Evolutionary conservation across 2,113 vertebrate genomes (phyloP).

Genomic region (Tychaedon coryphoeus): DNA sequence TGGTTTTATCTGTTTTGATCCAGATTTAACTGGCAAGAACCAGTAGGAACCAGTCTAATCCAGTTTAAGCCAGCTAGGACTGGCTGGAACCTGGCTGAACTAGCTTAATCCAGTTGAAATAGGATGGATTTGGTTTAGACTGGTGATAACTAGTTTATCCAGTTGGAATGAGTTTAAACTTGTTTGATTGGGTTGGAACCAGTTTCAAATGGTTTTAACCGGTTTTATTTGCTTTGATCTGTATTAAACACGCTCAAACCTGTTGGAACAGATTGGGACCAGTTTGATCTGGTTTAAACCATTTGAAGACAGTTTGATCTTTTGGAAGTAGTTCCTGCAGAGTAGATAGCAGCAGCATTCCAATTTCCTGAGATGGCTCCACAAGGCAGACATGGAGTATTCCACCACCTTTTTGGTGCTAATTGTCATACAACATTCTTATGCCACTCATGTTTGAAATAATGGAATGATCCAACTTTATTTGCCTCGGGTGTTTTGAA

Average conservation of each 20-base stretch:
- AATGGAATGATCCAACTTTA: neutral
- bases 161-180: neutral
- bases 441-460: neutral
- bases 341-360: neutral
- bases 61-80: neutral
- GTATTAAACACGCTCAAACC: rapidly evolving
- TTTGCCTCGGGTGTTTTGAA: neutral
- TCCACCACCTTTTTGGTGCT: neutral
- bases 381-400: rapidly evolving
- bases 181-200: neutral
- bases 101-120: neutral
- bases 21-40: neutral
- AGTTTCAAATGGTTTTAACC: neutral
- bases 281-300: neutral
- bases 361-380: neutral
- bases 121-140: neutral
- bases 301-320: neutral
- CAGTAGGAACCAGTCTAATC: neutral
- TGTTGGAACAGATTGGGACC: too few species aligned
- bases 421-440: neutral
- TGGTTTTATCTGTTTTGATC: neutral
- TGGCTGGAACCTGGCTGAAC: rapidly evolving
- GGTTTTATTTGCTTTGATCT: neutral
- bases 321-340: neutral
- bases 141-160: neutral